A percentile compares a stretch with the other conserved stretches of the same genome.
Evolutionary conservation across 1,140 invertebrate species (phyloP).

Genomic region (Philopotamus ludificatus): DNA sequence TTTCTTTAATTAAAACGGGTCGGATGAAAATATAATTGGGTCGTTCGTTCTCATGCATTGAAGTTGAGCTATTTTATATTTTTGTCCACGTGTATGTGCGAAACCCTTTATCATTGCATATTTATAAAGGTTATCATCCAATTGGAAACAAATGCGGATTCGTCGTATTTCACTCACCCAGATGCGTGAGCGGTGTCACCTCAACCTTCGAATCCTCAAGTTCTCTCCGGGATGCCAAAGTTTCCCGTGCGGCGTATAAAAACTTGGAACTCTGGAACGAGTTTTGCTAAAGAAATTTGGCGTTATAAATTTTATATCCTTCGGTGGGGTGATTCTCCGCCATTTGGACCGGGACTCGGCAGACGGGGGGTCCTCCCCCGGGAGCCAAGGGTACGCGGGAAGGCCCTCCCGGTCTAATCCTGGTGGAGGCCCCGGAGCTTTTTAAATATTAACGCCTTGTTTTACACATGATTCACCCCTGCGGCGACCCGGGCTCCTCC

Average conservation of each 20-base stretch:
- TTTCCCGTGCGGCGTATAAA: slow-evolving; percentile 23
- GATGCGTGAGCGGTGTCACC: neutral
- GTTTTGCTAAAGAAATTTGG: slow-evolving; percentile 37
- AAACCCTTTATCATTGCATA: no score
- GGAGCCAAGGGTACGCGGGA: slow-evolving; percentile 6
- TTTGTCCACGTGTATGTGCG: no score
- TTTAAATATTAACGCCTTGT: slow-evolving; percentile 35
- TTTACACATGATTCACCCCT: slow-evolving; percentile 21
- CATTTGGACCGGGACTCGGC: neutral
- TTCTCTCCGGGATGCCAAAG: neutral
- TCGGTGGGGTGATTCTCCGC: slow-evolving; percentile 20
- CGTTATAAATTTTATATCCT: slow-evolving; percentile 40
- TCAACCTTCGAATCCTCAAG: slow-evolving; percentile 8
- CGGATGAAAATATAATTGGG: no score
- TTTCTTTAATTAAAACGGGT: no score
- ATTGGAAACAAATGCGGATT: neutral
- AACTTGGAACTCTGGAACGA: slow-evolving; percentile 36
- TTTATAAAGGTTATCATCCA: no score
- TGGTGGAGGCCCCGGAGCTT: slow-evolving; percentile 17
- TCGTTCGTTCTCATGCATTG: no score
- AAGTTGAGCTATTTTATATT: no score
- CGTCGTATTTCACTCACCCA: neutral
- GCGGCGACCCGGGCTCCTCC: slow-evolving; percentile 5
- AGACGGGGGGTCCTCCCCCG: slow-evolving; percentile 18
- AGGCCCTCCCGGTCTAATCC: slow-evolving; percentile 3